A percentile compares a stretch with the other conserved stretches of the same genome.
Conservation (phyloP, 2,113 vertebrate genomes). For the Callopanchax toddi region DNA sequence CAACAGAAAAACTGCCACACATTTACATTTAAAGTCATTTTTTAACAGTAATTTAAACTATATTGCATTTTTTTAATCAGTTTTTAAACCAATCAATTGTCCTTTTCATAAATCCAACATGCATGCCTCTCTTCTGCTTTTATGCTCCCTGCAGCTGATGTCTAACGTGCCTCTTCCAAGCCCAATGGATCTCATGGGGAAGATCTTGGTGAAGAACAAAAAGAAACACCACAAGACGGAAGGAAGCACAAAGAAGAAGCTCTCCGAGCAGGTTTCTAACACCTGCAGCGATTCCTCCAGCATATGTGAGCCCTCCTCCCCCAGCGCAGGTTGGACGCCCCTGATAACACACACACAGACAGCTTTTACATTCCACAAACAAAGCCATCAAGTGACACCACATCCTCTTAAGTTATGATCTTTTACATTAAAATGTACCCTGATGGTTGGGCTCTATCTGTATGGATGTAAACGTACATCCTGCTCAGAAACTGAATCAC, state of each 20-base stretch:
- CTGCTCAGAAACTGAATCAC: constrained; percentile 27
- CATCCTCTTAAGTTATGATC: constrained; percentile 25
- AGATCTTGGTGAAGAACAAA: constrained; percentile 98
- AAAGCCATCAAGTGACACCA: constrained; percentile 11
- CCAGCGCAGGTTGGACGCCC: constrained; percentile 84
- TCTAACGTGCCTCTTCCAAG: constrained; percentile 90
- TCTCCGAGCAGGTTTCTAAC: constrained; percentile 93
- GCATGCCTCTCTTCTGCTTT: neutral
- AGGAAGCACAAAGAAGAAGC: constrained; percentile 92
- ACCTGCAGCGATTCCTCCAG: constrained; percentile 93
- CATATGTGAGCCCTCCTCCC: constrained; percentile 93
- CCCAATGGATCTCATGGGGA: constrained; percentile 94
- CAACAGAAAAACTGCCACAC: too few relatives aligned
- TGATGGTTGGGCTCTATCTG: constrained; percentile 27
- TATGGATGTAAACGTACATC: neutral
- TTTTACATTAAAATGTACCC: constrained; percentile 15
- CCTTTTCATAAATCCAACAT: neutral
- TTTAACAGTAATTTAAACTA: too few relatives aligned
- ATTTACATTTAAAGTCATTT: too few relatives aligned
- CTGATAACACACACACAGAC: neutral
- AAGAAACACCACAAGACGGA: constrained; percentile 93
- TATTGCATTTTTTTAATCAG: too few relatives aligned
- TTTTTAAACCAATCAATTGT: too few relatives aligned
- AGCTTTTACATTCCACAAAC: constrained; percentile 1
- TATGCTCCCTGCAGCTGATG: constrained; percentile 83